Evolutionary conservation across 2,888 invertebrate genomes (phyloP), one percentile per base, ranked within the genome.

Genomic region (Sesamia inferens): DNA sequence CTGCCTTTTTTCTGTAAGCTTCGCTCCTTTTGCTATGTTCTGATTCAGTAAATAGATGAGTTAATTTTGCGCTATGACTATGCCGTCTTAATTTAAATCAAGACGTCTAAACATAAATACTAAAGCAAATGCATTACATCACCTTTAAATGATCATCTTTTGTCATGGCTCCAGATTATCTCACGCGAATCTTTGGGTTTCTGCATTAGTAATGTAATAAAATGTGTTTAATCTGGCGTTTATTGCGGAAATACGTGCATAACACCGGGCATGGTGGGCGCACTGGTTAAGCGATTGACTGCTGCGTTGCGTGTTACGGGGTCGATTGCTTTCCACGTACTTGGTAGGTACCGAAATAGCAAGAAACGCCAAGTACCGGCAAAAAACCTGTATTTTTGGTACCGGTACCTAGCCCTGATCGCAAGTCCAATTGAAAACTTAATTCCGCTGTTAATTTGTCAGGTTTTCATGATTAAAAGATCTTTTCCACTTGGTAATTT

Each of bases 41-140:
- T 13, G 65, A 11, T 62, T 57, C 5, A 57, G 55, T 55, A 22
- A 54, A 72, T 65, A 44, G 74, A 74, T 79, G 76, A 77, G 24
- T 66, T 66, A 77, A 39, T 74, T 57, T 44, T 51, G 42, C 61
- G 31, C 48, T 31, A 24, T 19, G 79, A 66, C 61, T 39, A 31
- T 66, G 61, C 14, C n/a, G 22, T 79, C 74, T 74, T 57, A 77
- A 69, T 76, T 78, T 57, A 55, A 16, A 57, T 72, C 48, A 22
- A 31, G 31, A 51, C 13, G 8, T 61, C 65, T 61, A 55, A 55
- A 47, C n/a, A 42, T 69, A 69, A 62, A 42, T 68, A 57, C 39
- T 57, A 62, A 51, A 57, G 66, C 59, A 66, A 65, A 66, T 16
- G 44, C 14, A 79, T 77, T 79, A 58, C 79, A 74, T 79, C 79